phyloP scores from a whole-genome alignment of 2,113 vertebrate genomes.

The Brachyhypopomus occidentalis region DNA sequence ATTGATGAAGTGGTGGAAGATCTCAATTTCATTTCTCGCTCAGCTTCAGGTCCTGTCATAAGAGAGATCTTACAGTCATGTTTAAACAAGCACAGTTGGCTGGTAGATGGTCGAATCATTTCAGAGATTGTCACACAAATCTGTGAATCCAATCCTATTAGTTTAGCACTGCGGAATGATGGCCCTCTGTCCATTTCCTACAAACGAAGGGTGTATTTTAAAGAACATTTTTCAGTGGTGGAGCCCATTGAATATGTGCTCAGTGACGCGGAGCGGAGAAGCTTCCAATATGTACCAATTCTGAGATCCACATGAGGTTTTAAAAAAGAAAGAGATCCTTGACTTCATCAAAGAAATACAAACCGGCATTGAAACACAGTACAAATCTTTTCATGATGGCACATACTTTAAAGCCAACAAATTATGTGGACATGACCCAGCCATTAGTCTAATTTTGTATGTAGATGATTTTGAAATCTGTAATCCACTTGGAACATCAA shows the following conservation, averaged over 20 bases:
- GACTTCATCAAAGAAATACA: constrained; percentile 19
- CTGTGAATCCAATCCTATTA: too few relatives aligned
- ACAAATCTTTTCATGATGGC: too few relatives aligned
- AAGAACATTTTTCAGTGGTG: constrained; percentile 34
- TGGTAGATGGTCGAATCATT: not conserved
- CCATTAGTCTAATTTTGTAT: too few relatives aligned
- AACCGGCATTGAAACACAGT: not conserved
- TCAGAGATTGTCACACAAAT: not conserved
- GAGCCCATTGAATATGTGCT: constrained; percentile 41
- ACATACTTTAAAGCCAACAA: too few relatives aligned
- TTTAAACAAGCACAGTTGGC: constrained; percentile 37
- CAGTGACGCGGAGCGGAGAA: not conserved
- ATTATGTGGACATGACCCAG: too few relatives aligned
- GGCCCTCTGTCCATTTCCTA: constrained; percentile 24
- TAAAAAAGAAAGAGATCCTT: constrained; percentile 30
- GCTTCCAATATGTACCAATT: constrained; percentile 42
- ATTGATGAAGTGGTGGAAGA: constrained; percentile 45
- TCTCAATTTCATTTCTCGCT: constrained; percentile 42
- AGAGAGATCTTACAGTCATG: constrained; percentile 50
- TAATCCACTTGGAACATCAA: too few relatives aligned
- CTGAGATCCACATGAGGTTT: constrained; percentile 17
- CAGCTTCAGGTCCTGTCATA: constrained; percentile 37
- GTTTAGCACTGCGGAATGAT: constrained; percentile 16
- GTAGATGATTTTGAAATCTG: too few relatives aligned
- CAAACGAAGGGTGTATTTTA: constrained; percentile 38